Conservation (phyloP, 2,113 vertebrate species). For the Tautogolabrus adspersus region DNA sequence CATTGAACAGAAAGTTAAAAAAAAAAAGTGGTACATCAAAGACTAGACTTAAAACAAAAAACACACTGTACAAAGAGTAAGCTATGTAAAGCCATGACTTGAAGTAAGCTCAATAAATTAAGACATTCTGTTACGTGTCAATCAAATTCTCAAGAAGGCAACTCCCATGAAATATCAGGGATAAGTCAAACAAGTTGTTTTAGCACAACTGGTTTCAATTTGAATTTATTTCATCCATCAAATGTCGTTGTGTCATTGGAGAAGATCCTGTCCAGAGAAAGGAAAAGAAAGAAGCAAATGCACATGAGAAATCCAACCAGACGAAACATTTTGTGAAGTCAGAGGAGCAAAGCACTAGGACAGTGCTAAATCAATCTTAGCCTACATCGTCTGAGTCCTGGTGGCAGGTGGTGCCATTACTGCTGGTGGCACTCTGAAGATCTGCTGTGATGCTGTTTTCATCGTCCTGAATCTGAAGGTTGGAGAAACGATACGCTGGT, state of each 20-base stretch:
- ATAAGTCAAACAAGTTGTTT: slow-evolving; percentile 32
- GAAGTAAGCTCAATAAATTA: slow-evolving; percentile 66
- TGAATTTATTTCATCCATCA: neutral
- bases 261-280: slow-evolving; percentile 75
- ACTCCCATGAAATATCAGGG: neutral
- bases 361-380: slow-evolving; percentile 4
- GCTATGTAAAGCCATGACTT: slow-evolving; percentile 22
- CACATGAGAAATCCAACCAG: neutral
- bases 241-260: slow-evolving; percentile 65
- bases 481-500: slow-evolving; percentile 81
- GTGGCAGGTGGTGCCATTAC: slow-evolving; percentile 69
- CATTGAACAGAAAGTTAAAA: slow-evolving; percentile 34
- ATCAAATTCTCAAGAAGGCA: neutral
- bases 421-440: slow-evolving; percentile 62
- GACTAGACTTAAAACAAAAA: slow-evolving; percentile 22
- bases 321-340: neutral
- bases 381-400: slow-evolving; percentile 81
- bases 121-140: slow-evolving; percentile 23
- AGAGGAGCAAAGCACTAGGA: neutral
- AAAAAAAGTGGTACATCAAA: slow-evolving; percentile 31
- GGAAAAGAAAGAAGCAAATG: slow-evolving; percentile 23
- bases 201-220: slow-evolving; percentile 1
- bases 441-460: slow-evolving; percentile 41
- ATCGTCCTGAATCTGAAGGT: slow-evolving; percentile 78
- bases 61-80: slow-evolving; percentile 52